phyloP scores from a whole-genome alignment of 1,140 invertebrate species.

The Drosophila ercepeae region DNA sequence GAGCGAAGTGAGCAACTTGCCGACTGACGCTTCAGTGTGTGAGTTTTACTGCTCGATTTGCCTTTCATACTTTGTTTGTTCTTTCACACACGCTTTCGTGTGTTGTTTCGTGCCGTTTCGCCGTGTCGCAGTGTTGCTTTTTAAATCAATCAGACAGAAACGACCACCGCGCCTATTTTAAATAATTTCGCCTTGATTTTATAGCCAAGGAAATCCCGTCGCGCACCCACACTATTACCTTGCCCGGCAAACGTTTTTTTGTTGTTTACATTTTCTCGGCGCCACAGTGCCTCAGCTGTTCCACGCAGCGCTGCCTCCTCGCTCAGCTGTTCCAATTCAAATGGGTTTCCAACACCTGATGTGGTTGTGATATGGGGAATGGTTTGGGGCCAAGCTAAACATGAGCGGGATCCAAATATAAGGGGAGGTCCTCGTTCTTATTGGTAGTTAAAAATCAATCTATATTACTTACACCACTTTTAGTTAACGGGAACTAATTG shows the following conservation, averaged over 20 bases:
- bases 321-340: neutral
- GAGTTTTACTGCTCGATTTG: constrained; percentile 62
- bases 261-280: constrained; percentile 43
- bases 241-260: constrained; percentile 47
- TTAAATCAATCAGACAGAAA: constrained; percentile 29
- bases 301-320: neutral
- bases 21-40: constrained; percentile 36
- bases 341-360: neutral
- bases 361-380: neutral
- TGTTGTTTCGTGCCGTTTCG: constrained; percentile 1
- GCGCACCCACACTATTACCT: constrained; percentile 3
- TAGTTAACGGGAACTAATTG: too few species aligned
- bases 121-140: constrained; percentile 61
- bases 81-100: constrained; percentile 72
- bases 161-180: constrained; percentile 3
- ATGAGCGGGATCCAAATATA: neutral
- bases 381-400: neutral
- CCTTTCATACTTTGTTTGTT: constrained; percentile 77
- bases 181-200: constrained; percentile 36
- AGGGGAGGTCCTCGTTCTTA: neutral
- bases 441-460: neutral
- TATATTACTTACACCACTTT: too few species aligned
- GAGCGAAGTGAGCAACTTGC: constrained; percentile 53
- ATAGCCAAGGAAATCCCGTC: constrained; percentile 16
- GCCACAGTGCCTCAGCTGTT: constrained; percentile 5